Conservation (phyloP, 2,888 invertebrate species). For the Nephrotoma flavescens region DNA sequence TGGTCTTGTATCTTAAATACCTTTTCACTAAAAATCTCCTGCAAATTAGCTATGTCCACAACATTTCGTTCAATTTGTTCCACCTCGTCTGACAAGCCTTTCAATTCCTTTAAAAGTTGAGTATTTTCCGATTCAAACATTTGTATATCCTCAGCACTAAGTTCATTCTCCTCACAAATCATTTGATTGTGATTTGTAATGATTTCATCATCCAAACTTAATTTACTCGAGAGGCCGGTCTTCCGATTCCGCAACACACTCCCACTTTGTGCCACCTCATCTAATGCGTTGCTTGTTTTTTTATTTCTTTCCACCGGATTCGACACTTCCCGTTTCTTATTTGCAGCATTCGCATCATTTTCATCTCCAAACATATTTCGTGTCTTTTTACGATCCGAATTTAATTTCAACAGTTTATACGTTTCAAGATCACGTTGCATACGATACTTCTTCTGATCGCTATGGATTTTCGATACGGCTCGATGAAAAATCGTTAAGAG, state of each 20-base stretch:
- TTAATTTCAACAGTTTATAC: slow-evolving; percentile 61
- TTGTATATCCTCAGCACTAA: slow-evolving; percentile 78
- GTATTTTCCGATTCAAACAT: slow-evolving; percentile 88
- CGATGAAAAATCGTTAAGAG: slow-evolving; percentile 69
- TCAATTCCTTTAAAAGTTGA: slow-evolving; percentile 72
- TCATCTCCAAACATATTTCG: slow-evolving; percentile 12
- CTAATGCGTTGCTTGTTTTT: not conserved
- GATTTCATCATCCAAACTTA: slow-evolving; percentile 21
- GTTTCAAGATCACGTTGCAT: slow-evolving; percentile 75
- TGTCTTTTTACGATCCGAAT: slow-evolving; percentile 29
- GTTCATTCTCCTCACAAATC: slow-evolving; percentile 42
- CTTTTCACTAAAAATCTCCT: slow-evolving; percentile 94
- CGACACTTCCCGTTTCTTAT: not conserved
- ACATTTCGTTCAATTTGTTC: slow-evolving; percentile 84
- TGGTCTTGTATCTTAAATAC: slow-evolving; percentile 21
- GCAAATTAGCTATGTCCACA: slow-evolving; percentile 86
- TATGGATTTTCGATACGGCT: slow-evolving; percentile 72
- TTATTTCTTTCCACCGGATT: not conserved
- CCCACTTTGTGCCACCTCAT: not conserved
- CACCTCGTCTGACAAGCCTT: slow-evolving; percentile 80
- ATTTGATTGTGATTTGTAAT: slow-evolving; percentile 8
- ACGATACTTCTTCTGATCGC: slow-evolving; percentile 74
- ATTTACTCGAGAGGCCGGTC: slow-evolving; percentile 20
- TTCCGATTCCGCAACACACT: slow-evolving; percentile 7
- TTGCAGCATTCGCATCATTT: slow-evolving; percentile 5